A percentile compares a stretch with the other conserved stretches of the same genome.
phyloP scores from a whole-genome alignment of 2,888 invertebrate genomes.

The Pegoplata infirma region DNA sequence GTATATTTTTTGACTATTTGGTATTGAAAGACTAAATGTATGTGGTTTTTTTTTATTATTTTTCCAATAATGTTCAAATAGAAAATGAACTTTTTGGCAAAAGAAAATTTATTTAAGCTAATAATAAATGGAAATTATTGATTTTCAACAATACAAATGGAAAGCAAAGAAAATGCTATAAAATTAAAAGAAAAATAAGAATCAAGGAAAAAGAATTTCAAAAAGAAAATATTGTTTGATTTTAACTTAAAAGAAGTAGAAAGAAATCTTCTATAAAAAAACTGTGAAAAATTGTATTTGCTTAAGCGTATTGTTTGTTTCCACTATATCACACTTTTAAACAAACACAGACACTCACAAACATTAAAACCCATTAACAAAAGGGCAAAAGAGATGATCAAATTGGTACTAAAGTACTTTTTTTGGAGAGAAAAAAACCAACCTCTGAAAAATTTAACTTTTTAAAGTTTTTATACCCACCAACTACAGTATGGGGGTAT shows the following conservation, averaged over 20 bases:
- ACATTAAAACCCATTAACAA: neutral
- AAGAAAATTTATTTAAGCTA: neutral
- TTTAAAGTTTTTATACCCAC: no score
- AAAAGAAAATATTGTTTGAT: neutral
- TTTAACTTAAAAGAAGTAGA: neutral
- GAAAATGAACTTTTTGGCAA: slow-evolving; percentile 12
- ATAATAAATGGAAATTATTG: slow-evolving; percentile 39
- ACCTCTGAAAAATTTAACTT: no score
- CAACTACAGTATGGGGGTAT: no score
- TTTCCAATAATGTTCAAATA: neutral
- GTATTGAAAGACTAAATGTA: neutral
- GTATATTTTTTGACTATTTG: neutral
- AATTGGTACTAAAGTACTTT: neutral
- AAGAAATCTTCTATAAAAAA: neutral
- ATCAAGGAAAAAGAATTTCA: neutral
- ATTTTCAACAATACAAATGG: slow-evolving; percentile 6
- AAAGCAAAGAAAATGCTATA: neutral
- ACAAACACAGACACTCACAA: neutral
- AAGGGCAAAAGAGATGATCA: neutral
- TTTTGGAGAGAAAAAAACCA: no score
- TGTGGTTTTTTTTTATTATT: neutral
- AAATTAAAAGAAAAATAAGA: neutral
- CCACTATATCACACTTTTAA: neutral
- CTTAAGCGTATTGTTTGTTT: slow-evolving; percentile 6
- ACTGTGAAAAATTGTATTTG: neutral